Percentiles rank a stretch among this genome's conserved stretches.
Conservation (phyloP, 37 sponge, comb jelly and placozoan species). For the Haliclona indistincta region DNA sequence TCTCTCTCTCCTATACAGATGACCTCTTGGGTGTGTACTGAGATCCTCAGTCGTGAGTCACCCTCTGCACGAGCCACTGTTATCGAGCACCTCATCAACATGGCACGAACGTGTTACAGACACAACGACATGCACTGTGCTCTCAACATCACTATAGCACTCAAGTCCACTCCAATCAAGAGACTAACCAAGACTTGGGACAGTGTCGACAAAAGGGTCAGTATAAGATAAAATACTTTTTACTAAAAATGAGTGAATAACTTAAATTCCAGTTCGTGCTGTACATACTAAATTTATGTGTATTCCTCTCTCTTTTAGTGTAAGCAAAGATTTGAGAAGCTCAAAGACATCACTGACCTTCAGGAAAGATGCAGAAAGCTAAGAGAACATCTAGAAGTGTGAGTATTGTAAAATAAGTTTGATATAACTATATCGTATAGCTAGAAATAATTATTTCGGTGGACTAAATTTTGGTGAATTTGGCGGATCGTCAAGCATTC, state of each 20-base stretch:
- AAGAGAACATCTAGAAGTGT: conserved; percentile 64
- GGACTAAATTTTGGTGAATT: too few relatives aligned
- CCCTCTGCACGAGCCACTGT: conserved; percentile 33
- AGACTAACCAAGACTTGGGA: conserved; percentile 62
- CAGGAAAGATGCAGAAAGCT: conserved; percentile 69
- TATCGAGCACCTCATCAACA: conserved; percentile 70
- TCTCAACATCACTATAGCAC: conserved; percentile 64
- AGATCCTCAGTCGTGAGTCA: conserved; percentile 56
- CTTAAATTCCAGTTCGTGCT: not conserved
- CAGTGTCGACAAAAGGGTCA: conserved; percentile 67
- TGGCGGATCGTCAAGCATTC: too few relatives aligned
- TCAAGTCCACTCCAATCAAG: conserved; percentile 46
- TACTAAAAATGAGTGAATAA: too few relatives aligned
- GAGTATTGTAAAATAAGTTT: conserved; percentile 6
- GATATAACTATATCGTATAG: too few relatives aligned
- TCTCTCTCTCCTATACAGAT: conserved; percentile 30
- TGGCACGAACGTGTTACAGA: conserved; percentile 58
- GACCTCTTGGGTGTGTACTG: conserved; percentile 76
- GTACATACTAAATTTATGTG: not conserved
- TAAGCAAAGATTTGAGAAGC: conserved; percentile 35
- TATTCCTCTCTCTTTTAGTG: conserved; percentile 24
- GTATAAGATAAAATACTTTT: too few relatives aligned
- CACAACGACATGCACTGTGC: conserved; percentile 80
- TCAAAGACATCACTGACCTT: conserved; percentile 45
- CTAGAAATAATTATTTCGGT: too few relatives aligned